A percentile compares a stretch with the other conserved stretches of the same genome.
Conservation (phyloP, 2,113 vertebrate species). For the Opisthocomus hoazin region DNA sequence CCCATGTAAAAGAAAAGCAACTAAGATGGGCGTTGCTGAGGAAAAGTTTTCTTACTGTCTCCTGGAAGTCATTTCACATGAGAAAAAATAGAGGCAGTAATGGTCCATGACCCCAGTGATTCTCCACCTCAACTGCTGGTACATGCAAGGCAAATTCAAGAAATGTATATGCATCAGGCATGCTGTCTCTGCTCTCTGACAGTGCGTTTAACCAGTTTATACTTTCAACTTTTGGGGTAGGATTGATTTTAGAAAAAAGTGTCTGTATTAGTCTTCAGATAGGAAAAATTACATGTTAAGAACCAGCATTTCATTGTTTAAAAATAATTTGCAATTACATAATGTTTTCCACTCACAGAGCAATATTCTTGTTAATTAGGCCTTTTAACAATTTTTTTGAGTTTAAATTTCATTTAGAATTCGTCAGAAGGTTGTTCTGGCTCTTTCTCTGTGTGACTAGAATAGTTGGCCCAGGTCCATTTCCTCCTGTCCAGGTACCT, state of each 20-base stretch:
- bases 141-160: not conserved
- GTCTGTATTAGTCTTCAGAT: not conserved
- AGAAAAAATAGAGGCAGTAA: not conserved
- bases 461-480: not conserved
- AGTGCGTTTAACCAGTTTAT: not conserved
- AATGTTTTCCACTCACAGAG: not conserved
- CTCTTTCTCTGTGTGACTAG: not conserved
- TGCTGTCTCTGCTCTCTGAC: not conserved
- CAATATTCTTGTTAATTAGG: not conserved
- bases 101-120: not conserved
- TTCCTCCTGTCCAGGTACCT: not conserved
- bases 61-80: not conserved
- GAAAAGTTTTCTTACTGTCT: not conserved
- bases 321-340: not conserved
- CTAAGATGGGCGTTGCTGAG: not conserved
- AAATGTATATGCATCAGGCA: not conserved
- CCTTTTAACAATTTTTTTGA: not conserved
- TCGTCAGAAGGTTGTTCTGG: not conserved
- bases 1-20: not conserved
- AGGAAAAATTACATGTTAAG: not conserved
- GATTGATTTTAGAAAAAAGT: not conserved
- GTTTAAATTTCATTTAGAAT: not conserved
- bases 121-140: not conserved
- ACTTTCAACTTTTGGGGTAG: not conserved
- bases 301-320: not conserved